These are phyloP conservation scores for Mesocricetus auratus DNA, from an alignment of 2,113 vertebrate species.

Conservation along the genomic window DNA sequence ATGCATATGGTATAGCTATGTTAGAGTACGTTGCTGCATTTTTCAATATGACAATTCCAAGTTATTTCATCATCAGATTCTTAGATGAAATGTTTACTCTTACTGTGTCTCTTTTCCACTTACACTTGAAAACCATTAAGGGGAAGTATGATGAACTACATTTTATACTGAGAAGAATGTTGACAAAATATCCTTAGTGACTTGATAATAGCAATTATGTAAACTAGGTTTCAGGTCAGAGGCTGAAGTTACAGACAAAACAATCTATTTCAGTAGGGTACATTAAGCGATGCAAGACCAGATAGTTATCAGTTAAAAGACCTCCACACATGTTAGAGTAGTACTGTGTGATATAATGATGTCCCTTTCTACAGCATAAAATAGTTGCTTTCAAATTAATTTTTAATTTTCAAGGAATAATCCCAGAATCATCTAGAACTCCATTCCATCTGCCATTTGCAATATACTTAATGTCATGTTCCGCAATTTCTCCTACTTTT, in stretches of 20 bases:
- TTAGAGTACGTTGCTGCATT: not conserved
- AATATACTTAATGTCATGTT: not conserved
- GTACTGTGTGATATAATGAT: not conserved
- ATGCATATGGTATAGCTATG: not conserved
- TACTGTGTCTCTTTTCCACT: not conserved
- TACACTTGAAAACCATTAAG: not conserved
- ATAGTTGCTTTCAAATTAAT: not conserved
- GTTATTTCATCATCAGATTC: not conserved
- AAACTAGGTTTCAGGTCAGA: not conserved
- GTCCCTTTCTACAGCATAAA: not conserved
- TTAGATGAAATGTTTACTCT: not conserved
- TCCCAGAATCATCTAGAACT: not conserved
- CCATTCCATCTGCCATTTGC: not conserved
- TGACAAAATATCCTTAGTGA: not conserved
- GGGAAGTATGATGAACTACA: not conserved
- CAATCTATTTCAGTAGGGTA: not conserved
- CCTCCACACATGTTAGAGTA: not conserved
- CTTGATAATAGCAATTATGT: not conserved
- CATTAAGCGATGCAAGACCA: not conserved
- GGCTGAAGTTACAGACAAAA: not conserved
- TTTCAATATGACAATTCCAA: not conserved
- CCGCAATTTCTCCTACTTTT: not conserved
- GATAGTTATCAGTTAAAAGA: not conserved
- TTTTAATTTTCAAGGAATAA: constrained; percentile 30
- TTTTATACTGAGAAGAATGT: not conserved